Base-by-base conservation (phyloP, 2,113 vertebrate genomes). In the Phocoena sinus region DNA sequence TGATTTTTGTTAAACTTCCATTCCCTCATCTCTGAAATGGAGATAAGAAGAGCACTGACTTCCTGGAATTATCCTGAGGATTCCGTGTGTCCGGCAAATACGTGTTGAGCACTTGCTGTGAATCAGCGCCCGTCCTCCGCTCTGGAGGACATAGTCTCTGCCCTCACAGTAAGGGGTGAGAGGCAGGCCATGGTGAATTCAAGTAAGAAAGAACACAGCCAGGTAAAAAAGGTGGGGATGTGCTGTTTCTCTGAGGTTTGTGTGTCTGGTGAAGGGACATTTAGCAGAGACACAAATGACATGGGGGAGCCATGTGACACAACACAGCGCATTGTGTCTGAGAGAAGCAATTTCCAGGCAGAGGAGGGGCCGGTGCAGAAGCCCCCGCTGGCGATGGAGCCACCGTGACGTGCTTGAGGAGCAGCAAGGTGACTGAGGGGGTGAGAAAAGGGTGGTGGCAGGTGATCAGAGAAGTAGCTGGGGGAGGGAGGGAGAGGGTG, bases 271-370 rank as follows among this genome's bases (percentile, higher is more conserved):
- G 26, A 67, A 28, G 26, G 23, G 70, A 85, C 82, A 13, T 33
- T 17, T 41, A 65, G n/a, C 41, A 65, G 56, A 71, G 44, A 77
- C 23, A 15, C 31, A 36, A 6, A 36, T 26, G 80, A 63, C 28
- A 3, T 26, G 2, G 70, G 60, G n/a, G 33, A 83, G 9, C 17
- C 26, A 47, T 11, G 44, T 47, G 44, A 47, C 44, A 47, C 44
- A 47, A 11, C 44, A 47, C 44, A 63, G 33, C 0, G 0, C 3
- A 20, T 10, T n/a, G 23, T 10, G n/a, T 31, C 56, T 3, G 12
- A 60, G 41, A 44, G 65, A 71, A 62, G 62, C 3, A 3, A 11
- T 3, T 63, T 13, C 47, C 28, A 18, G 60, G n/a, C n/a, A 8
- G 53, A 12, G 12, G 8, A 44, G 33, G 8, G 41, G 68, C 68